Evolutionary conservation across 1,140 invertebrate species (phyloP), one percentile per base, ranked within the genome.

Genomic region (Dreissena rostriformis): DNA sequence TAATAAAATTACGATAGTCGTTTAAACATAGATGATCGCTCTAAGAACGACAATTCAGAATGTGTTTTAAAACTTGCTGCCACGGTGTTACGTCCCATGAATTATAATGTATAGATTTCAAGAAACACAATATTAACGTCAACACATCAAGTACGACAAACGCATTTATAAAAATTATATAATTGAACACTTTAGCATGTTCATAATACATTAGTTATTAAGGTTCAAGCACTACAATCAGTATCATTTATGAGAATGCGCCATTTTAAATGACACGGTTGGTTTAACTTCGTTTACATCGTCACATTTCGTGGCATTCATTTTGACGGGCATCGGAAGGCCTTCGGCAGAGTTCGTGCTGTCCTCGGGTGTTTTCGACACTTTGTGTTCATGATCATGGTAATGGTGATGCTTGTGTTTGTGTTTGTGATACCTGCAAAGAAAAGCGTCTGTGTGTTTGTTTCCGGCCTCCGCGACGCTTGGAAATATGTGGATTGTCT

Each of bases 401-500:
- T 93, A 89, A 72, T 91, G 91, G 70, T 92, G 91, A 85, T 94
- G 93, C 39, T 91, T 88, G 80, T 93, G 91, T 72, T 93, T 93
- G 82, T 94, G 92, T 86, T 94, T 94, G 94, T 63, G 93, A 89
- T 63, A 93, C 89, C 95, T 98, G 97, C 87, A 98, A 94, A 77
- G 97, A 93, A 94, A 98, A 98, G 83, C 97, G 95, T 90, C 98
- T 95, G 93, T 98, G 97, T 19, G 97, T 97, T 83, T 96, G 96
- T 94, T 98, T 98, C 78, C 97, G 95, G n/a, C 97, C 98, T 10
- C 97, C 97, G 79, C 97, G 95, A 77, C 97, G 94, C 94, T 98
- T 98, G 78, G 96, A 97, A 92, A 99, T 98, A 95, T 99, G 98
- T 26, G 98, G 98, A 95, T 99, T 99, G 94, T 98, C 97, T 87